These are phyloP conservation scores for Tokudaia muenninki DNA, from an alignment of 2,797 vertebrate genomes.

Conservation along the genomic window DNA sequence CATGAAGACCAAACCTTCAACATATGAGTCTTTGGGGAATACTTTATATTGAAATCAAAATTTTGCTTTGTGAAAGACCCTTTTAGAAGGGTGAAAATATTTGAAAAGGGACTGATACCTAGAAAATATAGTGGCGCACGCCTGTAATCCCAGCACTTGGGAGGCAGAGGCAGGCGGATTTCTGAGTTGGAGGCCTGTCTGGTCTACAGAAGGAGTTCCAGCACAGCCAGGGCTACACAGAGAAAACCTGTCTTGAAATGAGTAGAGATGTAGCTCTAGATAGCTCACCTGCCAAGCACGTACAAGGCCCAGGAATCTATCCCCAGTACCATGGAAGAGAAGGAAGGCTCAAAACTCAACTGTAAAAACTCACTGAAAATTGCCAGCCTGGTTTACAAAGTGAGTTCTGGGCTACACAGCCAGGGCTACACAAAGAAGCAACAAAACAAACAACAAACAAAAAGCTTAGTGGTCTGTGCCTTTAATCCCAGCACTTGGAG, in stretches of 20 bases:
- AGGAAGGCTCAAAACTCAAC: neutral
- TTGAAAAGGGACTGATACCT: conserved; percentile 50
- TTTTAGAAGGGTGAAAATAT: conserved; percentile 43
- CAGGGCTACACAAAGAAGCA: neutral
- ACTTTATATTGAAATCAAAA: neutral
- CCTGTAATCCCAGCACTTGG: too few relatives aligned
- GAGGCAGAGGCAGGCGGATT: too few relatives aligned
- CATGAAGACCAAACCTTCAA: neutral
- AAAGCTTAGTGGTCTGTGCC: neutral
- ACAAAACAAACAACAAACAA: neutral
- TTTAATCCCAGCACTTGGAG: neutral
- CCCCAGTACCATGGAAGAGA: neutral
- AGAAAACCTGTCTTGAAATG: neutral
- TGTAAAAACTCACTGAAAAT: conserved; percentile 43
- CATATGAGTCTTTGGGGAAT: neutral
- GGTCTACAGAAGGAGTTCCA: too few relatives aligned
- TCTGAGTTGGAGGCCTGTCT: too few relatives aligned
- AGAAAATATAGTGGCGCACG: neutral
- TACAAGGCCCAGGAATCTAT: neutral
- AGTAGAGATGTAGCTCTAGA: neutral
- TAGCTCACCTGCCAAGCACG: neutral
- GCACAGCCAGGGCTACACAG: too few relatives aligned
- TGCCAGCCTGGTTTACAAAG: neutral
- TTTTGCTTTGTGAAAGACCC: conserved; percentile 13
- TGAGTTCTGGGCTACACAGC: neutral